A percentile compares a stretch with the other conserved stretches of the same genome.
These are phyloP conservation scores for Sinocyclocheilus maitianheensis DNA, from an alignment of 2,113 vertebrate species.

Conservation along the genomic window DNA sequence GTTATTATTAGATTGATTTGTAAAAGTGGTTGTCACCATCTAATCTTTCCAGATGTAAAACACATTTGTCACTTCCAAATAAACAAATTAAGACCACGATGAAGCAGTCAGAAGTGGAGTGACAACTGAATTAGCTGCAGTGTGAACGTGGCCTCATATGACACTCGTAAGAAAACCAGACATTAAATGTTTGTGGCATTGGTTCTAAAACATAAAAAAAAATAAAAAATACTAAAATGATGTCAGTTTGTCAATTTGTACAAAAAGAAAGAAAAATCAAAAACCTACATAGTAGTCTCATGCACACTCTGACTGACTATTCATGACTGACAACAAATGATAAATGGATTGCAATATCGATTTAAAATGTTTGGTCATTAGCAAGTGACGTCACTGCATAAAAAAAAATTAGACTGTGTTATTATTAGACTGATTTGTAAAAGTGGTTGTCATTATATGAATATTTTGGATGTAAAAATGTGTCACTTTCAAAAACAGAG, in stretches of 20 bases:
- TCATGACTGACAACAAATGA: neutral
- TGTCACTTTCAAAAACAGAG: too few relatives aligned
- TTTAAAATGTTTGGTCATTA: neutral
- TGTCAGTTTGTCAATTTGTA: neutral
- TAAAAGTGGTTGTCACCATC: too few relatives aligned
- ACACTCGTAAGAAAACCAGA: neutral
- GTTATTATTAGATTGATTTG: too few relatives aligned
- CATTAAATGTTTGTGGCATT: neutral
- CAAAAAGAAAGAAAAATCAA: neutral
- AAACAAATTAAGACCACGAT: neutral
- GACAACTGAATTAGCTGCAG: neutral
- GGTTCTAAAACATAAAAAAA: neutral
- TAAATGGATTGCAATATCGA: neutral
- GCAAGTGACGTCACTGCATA: too few relatives aligned
- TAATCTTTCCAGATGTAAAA: neutral
- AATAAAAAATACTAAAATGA: neutral
- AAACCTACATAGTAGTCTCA: neutral
- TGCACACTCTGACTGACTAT: neutral
- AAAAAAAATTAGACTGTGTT: too few relatives aligned
- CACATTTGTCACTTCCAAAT: neutral
- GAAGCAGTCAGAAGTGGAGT: neutral
- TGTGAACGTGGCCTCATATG: neutral
- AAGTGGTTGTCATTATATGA: too few relatives aligned
- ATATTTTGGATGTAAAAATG: too few relatives aligned
- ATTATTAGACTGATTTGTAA: too few relatives aligned